Percentiles rank a stretch among this genome's conserved stretches.
Conservation (phyloP, 2,888 invertebrate species). For the Magallana nippona region DNA sequence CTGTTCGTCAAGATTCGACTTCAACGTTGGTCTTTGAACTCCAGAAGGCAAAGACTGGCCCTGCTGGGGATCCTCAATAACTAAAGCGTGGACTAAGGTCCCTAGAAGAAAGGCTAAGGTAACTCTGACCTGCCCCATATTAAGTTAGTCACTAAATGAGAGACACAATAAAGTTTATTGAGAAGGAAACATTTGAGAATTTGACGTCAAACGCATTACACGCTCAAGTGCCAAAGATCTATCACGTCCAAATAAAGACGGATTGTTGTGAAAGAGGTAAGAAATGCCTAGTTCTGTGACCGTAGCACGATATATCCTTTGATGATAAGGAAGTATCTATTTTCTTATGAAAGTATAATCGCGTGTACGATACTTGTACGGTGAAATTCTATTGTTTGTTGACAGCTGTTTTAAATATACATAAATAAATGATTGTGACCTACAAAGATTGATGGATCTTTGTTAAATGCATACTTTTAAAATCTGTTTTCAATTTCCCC, state of each 20-base stretch:
- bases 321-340: background rate
- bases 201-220: background rate
- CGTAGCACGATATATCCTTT: too few relatives aligned
- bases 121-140: background rate
- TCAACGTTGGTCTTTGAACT: background rate
- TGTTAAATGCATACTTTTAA: too few relatives aligned
- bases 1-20: background rate
- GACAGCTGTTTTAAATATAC: too few relatives aligned
- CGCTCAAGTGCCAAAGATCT: background rate
- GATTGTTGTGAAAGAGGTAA: background rate
- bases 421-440: too few relatives aligned
- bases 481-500: too few relatives aligned
- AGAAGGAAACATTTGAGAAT: background rate
- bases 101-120: background rate
- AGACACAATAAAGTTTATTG: background rate
- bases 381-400: background rate
- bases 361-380: background rate
- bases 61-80: background rate
- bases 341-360: constrained; percentile 4
- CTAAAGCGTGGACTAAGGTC: background rate
- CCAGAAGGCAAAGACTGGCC: background rate
- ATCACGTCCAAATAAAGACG: constrained; percentile 4
- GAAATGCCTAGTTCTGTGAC: background rate
- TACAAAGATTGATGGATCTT: too few relatives aligned
- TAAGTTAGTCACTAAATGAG: background rate